Conservation (phyloP, 30 jellyfish, hydroid and myxozoan species). For the Aurelia aurita region DNA sequence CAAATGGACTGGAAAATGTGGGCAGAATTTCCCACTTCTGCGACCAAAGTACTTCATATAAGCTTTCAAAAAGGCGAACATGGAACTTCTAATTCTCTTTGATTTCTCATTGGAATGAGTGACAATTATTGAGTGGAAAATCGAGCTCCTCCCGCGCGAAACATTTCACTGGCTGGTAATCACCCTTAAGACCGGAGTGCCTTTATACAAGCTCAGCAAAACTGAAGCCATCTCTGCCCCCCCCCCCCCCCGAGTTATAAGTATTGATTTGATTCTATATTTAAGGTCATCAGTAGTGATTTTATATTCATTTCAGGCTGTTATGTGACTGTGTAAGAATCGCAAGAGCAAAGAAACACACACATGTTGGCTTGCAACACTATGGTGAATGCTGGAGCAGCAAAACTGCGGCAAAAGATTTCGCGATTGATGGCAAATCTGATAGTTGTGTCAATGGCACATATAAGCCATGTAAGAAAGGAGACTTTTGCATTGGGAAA, state of each 20-base stretch:
- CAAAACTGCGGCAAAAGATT: not conserved
- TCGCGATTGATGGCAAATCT: constrained; percentile 29
- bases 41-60: too few relatives aligned
- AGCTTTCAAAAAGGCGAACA: too few relatives aligned
- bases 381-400: constrained; percentile 62
- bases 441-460: constrained; percentile 31
- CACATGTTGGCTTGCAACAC: constrained; percentile 25
- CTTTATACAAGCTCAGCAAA: too few relatives aligned
- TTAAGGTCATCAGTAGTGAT: not conserved
- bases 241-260: not conserved
- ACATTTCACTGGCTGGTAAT: too few relatives aligned
- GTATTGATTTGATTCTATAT: not conserved
- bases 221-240: too few relatives aligned
- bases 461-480: constrained; percentile 28
- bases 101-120: too few relatives aligned
- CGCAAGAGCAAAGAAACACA: constrained; percentile 6
- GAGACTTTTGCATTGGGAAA: constrained; percentile 48
- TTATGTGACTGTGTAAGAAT: constrained; percentile 25
- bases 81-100: too few relatives aligned
- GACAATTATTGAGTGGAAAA: too few relatives aligned
- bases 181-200: too few relatives aligned
- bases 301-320: not conserved
- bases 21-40: too few relatives aligned
- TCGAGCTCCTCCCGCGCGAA: too few relatives aligned
- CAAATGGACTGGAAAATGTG: too few relatives aligned